A percentile compares a stretch with the other conserved stretches of the same genome.
Evolutionary conservation across 2,888 invertebrate genomes (phyloP).

Genomic region (Mesochorus sp.): DNA sequence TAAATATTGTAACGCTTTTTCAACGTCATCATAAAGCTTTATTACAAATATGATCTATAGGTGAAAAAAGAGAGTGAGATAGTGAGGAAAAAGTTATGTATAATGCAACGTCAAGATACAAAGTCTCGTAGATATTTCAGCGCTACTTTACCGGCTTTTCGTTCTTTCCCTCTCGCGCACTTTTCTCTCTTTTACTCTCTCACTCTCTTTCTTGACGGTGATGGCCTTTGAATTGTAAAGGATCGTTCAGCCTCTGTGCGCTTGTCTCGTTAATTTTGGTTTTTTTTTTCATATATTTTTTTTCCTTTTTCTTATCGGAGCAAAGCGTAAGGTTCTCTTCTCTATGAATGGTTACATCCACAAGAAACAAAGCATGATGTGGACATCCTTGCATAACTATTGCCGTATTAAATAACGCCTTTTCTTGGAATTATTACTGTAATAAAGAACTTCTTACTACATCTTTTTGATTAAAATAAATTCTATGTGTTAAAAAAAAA

Average conservation of each 20-base stretch:
- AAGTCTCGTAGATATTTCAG: constrained; percentile 44
- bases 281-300: constrained; percentile 39
- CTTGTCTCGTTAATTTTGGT: constrained; percentile 54
- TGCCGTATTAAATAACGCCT: no score
- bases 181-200: background rate
- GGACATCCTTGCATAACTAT: no score
- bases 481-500: no score
- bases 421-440: no score
- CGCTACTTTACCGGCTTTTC: constrained; percentile 28
- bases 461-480: no score
- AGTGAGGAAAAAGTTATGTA: background rate
- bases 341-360: no score
- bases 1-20: background rate
- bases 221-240: constrained; percentile 42
- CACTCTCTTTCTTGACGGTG: background rate
- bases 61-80: background rate
- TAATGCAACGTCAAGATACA: constrained; percentile 14
- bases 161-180: background rate
- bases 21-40: constrained; percentile 16
- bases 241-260: constrained; percentile 24
- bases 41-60: constrained; percentile 26
- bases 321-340: no score
- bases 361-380: constrained; percentile 22
- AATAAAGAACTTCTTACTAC: no score
- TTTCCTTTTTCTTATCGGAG: background rate